Base-by-base conservation (phyloP, 2,113 vertebrate species). In the Myocastor coypus region DNA sequence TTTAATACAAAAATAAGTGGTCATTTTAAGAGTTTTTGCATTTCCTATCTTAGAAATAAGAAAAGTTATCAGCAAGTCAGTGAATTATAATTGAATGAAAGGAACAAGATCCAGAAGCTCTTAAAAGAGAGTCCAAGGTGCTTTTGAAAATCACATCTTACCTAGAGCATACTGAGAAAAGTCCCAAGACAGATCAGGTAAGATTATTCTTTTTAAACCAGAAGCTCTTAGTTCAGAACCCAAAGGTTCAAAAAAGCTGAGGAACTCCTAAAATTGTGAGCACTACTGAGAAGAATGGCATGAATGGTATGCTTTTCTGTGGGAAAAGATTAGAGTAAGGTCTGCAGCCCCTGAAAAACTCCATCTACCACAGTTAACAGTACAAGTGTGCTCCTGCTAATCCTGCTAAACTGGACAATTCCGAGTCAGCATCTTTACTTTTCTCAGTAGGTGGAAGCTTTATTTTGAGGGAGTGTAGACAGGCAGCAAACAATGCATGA, bases 21-120 rank as follows among this genome's bases (percentile, higher is more conserved):
- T n/a, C n/a, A 75, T 94, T 50, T 92, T 30, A 68, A 85, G 11
- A 32, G 12, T 78, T 91, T 78, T 92, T 42, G 75, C 81, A 82
- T 37, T 52, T 64, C 68, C 46, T 75, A 8, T 52, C 26, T 94
- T 55, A 40, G 26, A 64, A 57, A 8, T n/a, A n/a, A 92, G 28
- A 9, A 80, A 69, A 17, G 28, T 42, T 50, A 80, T 57, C 16
- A 84, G 55, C 30, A 75, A 95, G 10, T 66, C 94, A 14, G 16
- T 52, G 17, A 73, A 63, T 46, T 68, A 11, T 8, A 63, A n/a
- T n/a, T 73, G 40, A 68, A 87, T 28, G 19, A 50, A 24, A 3
- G 12, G 6, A 0, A 16, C 46, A 37, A 52, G 52, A 32, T 78
- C n/a, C 26, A 20, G 1, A 77, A 32, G 16, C 71, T 93, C 42